Base-by-base conservation (phyloP, 1,140 invertebrate genomes). In the Anastrepha ludens region DNA sequence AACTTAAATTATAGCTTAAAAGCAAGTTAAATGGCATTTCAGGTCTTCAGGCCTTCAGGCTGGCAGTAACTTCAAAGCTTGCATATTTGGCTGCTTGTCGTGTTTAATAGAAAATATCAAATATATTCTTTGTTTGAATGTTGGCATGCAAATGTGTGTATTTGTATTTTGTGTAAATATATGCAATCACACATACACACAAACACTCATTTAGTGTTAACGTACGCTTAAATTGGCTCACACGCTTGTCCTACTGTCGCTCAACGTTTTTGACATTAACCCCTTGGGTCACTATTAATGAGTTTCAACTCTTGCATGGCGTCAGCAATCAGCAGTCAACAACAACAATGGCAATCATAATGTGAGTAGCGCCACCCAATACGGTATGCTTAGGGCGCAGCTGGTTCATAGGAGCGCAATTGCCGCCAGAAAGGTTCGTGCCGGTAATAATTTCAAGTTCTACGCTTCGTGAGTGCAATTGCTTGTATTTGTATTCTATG, bases 201-300 rank as follows among this genome's bases (percentile, higher is more conserved):
- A 29, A 29, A 29, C 29, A 7, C 13, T 2, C n/a, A 6, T 74
- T 4, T 74, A 3, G 2, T 3, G 41, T 29, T 29, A 47, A 15
- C 15, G 0, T 17, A 15, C 29, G 29, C 9, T 17, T 5, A 74
- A 41, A 41, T 17, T 70, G 15, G 39, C 67, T 70, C 67, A 70
- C 67, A 70, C 67, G 67, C 67, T 70, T 70, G 11, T 41, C 81
- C 58, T 85, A 85, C 17, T 59, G 50, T 62, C 55, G 81, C 20
- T 59, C 2, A 13, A 85, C 81, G 81, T 59, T 59, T 85, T 59
- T 85, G 81, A 59, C 81, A n/a, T 85, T 29, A 85, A 85, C 20
- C 81, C 50, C 50, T 62, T 85, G 81, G 81, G 50, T 85, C 81
- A 85, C 29, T 85, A 59, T 29, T 59, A 59, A 85, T 85, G 55